Base-by-base conservation (phyloP, 1,140 invertebrate species). In the Eupristina koningsbergeri region DNA sequence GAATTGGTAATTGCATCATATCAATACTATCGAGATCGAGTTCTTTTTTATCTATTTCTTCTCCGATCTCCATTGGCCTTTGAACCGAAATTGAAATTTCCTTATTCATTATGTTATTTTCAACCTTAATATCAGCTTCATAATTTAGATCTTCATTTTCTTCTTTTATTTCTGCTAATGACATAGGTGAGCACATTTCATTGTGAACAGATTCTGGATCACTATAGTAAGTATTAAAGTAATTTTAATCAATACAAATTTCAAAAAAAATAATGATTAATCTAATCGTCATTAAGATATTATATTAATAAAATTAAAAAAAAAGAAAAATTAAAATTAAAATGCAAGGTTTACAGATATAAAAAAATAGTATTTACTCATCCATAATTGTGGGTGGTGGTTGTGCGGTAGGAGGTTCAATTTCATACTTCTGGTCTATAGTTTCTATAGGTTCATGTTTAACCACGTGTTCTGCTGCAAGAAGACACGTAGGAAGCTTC, bases 1-100 rank as follows among this genome's bases (percentile, higher is more conserved):
- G 94, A 63, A 95, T 94, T 17, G 94, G 94, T 77, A 95, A 88
- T 86, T 94, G 94, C 94, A 95, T 94, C 93, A 95, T 94, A 82
- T 95, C 94, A 64, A 95, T 94, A 36, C 93, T 92, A 78, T 94
- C 94, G 36, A 95, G 88, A 89, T 95, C 94, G 13, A 93, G 81
- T 81, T 90, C 91, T 67, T 93, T 92, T n/a, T 88, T 86, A 22
- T 88, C 87, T 41, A 91, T 88, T 39, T 90, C 87, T 1, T 91
- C 89, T 8, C 90, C 89, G 47, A 90, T 89, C 61, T 90, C 88
- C 0, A 81, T 80, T 6, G 85, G 82, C 3, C 88, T 75, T 0
- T 89, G 87, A 0, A 82, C 47, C 26, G 79, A 9, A 26, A 84
- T 36, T 2, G 84, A 64, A 39, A 85, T 82, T 64, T 82, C 75